Evolutionary conservation across 1,140 invertebrate genomes (phyloP).

Genomic region (Adoxophyes honmai): DNA sequence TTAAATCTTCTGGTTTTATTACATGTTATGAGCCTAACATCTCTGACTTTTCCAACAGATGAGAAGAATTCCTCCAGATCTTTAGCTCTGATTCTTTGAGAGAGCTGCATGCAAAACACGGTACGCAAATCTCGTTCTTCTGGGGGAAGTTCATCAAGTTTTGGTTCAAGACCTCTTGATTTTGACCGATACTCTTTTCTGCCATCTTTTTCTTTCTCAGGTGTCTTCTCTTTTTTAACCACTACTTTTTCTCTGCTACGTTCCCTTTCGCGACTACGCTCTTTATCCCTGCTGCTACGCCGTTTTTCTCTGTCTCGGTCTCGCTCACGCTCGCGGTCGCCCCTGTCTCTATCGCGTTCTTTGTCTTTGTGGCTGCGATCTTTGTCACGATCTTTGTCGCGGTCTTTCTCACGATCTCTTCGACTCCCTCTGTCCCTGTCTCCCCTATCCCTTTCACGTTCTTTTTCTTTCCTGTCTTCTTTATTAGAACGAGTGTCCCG

Average conservation of each 20-base stretch:
- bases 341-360: conserved; percentile 47
- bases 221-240: conserved; percentile 40
- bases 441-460: conserved; percentile 63
- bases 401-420: conserved; percentile 52
- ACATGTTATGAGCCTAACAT: conserved; percentile 99
- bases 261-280: conserved; percentile 57
- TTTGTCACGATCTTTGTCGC: conserved; percentile 52
- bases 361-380: conserved; percentile 55
- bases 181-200: conserved; percentile 63
- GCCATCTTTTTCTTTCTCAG: conserved; percentile 40
- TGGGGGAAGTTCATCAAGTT: conserved; percentile 89
- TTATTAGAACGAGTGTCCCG: conserved; percentile 50
- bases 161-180: conserved; percentile 62
- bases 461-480: conserved; percentile 53
- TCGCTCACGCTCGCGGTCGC: conserved; percentile 44
- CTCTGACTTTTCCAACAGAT: conserved; percentile 98
- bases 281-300: conserved; percentile 53
- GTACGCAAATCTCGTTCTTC: conserved; percentile 99
- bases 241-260: conserved; percentile 44
- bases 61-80: conserved; percentile 99
- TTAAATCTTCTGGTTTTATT: conserved; percentile 99
- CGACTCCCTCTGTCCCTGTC: conserved; percentile 60
- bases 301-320: conserved; percentile 43
- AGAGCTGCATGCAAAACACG: conserved; percentile 98
- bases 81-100: conserved; percentile 94